phyloP scores from a whole-genome alignment of 1,140 invertebrate genomes.

The Lordiphosa mommai region DNA sequence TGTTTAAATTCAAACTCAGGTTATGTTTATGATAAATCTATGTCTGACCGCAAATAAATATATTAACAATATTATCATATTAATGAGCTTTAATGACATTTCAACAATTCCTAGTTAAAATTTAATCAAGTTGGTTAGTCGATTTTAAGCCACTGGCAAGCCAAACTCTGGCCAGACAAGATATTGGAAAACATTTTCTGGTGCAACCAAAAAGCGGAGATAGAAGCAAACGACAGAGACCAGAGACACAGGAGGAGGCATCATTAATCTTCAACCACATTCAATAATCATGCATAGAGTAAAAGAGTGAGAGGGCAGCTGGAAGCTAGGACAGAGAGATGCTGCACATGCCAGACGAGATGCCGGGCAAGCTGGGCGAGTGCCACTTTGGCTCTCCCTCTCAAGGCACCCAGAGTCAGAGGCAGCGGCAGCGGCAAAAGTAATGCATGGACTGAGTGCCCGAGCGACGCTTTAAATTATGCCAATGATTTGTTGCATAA shows the following conservation, averaged over 20 bases:
- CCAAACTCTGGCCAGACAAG: neutral
- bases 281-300: constrained; percentile 65
- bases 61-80: too few relatives aligned
- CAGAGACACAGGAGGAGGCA: constrained; percentile 33
- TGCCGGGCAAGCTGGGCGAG: constrained; percentile 42
- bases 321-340: constrained; percentile 18
- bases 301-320: constrained; percentile 17
- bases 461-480: constrained; percentile 66
- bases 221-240: constrained; percentile 8
- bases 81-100: too few relatives aligned
- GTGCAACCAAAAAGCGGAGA: constrained; percentile 1
- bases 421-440: neutral
- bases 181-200: too few relatives aligned
- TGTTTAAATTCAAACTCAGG: too few relatives aligned
- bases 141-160: too few relatives aligned
- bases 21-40: too few relatives aligned
- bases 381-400: constrained; percentile 45
- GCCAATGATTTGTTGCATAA: constrained; percentile 76
- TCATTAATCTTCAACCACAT: constrained; percentile 75
- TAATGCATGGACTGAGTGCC: constrained; percentile 7
- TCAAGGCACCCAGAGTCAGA: neutral
- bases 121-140: too few relatives aligned
- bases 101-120: too few relatives aligned
- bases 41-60: too few relatives aligned
- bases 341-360: constrained; percentile 6